A percentile compares a stretch with the other conserved stretches of the same genome.
Conservation (phyloP, 2,888 invertebrate genomes). For the Alloscopus bannaensis region DNA sequence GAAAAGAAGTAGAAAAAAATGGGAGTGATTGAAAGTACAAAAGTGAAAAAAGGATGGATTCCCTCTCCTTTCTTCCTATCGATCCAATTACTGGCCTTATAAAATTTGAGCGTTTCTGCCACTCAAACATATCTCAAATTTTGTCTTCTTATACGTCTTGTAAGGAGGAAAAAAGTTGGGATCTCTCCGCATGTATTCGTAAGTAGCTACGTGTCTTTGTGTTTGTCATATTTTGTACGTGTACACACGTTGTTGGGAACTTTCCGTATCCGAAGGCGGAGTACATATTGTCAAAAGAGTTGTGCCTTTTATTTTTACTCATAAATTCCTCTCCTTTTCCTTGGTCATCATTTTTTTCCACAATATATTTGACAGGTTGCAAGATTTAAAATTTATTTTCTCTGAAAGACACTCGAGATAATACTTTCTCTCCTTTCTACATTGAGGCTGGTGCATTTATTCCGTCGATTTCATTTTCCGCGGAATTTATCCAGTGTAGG, state of each 20-base stretch:
- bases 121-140: no score
- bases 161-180: no score
- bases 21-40: constrained; percentile 14
- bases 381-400: constrained; percentile 10
- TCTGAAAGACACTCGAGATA: neutral
- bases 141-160: constrained; percentile 4
- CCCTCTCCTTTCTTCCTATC: constrained; percentile 51
- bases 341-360: constrained; percentile 4
- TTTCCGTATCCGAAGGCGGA: neutral
- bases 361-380: neutral
- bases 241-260: neutral
- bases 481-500: constrained; percentile 1
- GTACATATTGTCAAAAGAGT: constrained; percentile 22
- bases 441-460: no score
- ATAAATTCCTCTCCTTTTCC: neutral
- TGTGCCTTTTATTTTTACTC: neutral
- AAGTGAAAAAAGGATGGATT: constrained; percentile 44
- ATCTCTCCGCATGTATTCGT: no score
- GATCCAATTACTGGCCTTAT: constrained; percentile 69
- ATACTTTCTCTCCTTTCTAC: neutral
- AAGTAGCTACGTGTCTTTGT: no score
- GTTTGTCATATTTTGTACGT: no score
- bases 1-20: neutral
- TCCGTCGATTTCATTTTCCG: neutral
- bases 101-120: constrained; percentile 46